Conservation (phyloP, 2,797 vertebrate species). For the Phaenicophaeus curvirostris region DNA sequence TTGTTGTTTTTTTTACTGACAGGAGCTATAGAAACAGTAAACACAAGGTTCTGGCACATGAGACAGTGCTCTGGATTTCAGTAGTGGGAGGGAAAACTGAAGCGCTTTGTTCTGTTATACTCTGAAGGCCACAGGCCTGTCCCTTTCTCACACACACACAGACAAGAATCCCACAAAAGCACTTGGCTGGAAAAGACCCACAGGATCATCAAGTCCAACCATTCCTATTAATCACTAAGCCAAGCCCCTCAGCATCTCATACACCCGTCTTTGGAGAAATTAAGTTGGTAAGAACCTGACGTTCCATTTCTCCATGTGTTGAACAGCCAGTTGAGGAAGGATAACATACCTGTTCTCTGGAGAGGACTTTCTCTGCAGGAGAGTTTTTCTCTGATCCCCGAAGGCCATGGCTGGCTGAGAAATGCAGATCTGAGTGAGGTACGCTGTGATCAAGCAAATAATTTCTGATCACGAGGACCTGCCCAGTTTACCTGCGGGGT, state of each 20-base stretch:
- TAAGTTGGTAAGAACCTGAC: background rate
- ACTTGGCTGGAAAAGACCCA: too few relatives aligned
- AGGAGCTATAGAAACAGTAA: background rate
- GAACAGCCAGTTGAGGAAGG: background rate
- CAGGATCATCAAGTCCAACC: too few relatives aligned
- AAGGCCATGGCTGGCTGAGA: background rate
- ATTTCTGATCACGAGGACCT: background rate
- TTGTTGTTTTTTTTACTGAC: background rate
- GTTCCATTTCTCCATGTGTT: background rate
- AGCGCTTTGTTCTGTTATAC: background rate
- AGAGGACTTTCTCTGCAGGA: background rate
- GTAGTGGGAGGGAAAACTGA: background rate
- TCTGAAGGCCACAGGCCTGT: background rate
- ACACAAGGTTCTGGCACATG: accelerated
- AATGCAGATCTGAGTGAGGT: background rate
- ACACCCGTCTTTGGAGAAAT: background rate
- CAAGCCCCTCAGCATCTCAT: too few relatives aligned
- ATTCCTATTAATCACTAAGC: too few relatives aligned
- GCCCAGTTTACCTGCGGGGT: background rate
- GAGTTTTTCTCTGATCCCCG: background rate
- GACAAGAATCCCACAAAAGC: too few relatives aligned
- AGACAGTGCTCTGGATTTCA: background rate
- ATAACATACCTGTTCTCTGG: background rate
- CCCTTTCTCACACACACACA: background rate
- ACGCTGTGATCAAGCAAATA: background rate